Conservation (phyloP, 2,888 invertebrate species). For the Morpho achilles region DNA sequence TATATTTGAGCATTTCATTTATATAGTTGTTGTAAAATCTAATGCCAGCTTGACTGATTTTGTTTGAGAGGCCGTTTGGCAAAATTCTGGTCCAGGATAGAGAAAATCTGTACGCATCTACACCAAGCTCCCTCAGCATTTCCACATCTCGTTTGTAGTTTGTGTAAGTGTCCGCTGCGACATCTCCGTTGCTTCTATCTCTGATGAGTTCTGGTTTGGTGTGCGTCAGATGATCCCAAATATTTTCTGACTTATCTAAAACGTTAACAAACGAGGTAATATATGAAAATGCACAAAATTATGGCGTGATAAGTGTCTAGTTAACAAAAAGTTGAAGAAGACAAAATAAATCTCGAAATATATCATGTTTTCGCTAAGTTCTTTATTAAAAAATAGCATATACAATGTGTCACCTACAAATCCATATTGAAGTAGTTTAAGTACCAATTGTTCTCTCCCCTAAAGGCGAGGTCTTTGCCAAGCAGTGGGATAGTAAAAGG, state of each 20-base stretch:
- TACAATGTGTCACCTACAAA: too few species aligned
- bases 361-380: too few species aligned
- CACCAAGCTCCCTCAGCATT: slow-evolving; percentile 61
- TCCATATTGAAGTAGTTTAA: too few species aligned
- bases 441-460: too few species aligned
- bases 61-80: slow-evolving; percentile 72
- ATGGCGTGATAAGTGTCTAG: too few species aligned
- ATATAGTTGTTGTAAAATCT: slow-evolving; percentile 83
- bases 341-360: too few species aligned
- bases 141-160: slow-evolving; percentile 79
- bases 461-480: too few species aligned
- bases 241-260: slow-evolving; percentile 48
- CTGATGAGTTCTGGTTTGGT: slow-evolving; percentile 39
- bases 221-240: slow-evolving; percentile 54
- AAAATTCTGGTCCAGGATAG: slow-evolving; percentile 81
- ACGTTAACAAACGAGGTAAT: background rate
- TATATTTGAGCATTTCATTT: slow-evolving; percentile 77
- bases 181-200: slow-evolving; percentile 69
- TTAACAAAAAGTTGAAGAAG: too few species aligned
- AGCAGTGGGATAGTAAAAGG: too few species aligned
- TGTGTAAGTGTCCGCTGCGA: slow-evolving; percentile 80
- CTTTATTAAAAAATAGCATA: too few species aligned
- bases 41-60: slow-evolving; percentile 78
- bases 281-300: too few species aligned
- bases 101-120: slow-evolving; percentile 74